phyloP scores from a whole-genome alignment of 2,797 vertebrate genomes.

The Pygocentrus nattereri region DNA sequence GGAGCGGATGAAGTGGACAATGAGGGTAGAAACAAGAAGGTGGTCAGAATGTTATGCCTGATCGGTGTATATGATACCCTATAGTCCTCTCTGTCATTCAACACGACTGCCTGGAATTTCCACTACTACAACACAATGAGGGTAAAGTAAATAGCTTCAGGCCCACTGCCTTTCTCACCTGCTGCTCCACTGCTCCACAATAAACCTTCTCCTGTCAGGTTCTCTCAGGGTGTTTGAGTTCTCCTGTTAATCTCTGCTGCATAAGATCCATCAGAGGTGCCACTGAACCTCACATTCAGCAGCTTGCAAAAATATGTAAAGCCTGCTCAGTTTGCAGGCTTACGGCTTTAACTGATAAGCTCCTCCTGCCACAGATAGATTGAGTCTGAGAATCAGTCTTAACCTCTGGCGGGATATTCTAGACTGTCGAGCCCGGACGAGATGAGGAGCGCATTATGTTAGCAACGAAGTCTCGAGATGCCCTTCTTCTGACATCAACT shows the following conservation, averaged over 20 bases:
- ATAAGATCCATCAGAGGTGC: not conserved
- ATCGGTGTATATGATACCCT: no score
- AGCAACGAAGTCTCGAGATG: not conserved
- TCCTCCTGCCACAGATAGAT: slow-evolving; percentile 4
- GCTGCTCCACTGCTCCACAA: not conserved
- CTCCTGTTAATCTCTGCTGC: not conserved
- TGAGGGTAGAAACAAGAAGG: no score
- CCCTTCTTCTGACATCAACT: not conserved
- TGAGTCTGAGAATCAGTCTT: not conserved
- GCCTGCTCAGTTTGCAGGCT: not conserved
- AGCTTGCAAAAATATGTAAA: slow-evolving; percentile 18
- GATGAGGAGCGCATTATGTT: not conserved
- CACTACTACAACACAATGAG: no score
- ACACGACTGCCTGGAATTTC: no score
- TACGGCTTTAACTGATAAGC: not conserved
- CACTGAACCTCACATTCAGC: not conserved
- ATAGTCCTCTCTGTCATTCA: no score
- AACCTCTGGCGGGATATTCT: not conserved
- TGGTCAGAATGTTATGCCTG: no score
- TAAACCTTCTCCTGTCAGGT: not conserved
- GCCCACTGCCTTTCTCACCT: not conserved
- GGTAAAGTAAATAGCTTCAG: no score
- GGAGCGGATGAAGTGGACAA: no score
- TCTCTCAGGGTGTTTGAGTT: not conserved
- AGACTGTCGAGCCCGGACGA: not conserved